Evolutionary conservation across 2,888 invertebrate species (phyloP).

Genomic region (Drosophila limbata): DNA sequence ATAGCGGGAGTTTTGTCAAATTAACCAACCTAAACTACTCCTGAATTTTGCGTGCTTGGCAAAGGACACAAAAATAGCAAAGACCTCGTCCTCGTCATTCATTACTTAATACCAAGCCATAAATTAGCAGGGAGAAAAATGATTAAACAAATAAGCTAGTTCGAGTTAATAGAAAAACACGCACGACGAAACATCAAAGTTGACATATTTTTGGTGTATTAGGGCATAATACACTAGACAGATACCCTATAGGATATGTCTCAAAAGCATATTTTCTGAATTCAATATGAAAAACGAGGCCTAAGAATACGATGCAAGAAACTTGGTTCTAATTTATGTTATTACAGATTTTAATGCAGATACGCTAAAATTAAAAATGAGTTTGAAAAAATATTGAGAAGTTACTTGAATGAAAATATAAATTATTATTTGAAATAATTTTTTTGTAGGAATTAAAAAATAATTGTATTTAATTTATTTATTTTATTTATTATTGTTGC

Average conservation of each 20-base stretch:
- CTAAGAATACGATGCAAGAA: too few relatives aligned
- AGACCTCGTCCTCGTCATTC: conserved; percentile 23
- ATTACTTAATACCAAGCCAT: conserved; percentile 60
- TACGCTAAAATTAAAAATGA: too few relatives aligned
- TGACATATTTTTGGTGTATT: background rate
- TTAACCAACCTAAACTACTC: background rate
- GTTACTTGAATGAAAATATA: too few relatives aligned
- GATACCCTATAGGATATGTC: background rate
- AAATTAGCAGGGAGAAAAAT: conserved; percentile 61
- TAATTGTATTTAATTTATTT: too few relatives aligned
- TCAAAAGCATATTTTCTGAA: too few relatives aligned
- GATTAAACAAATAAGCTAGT: conserved; percentile 35
- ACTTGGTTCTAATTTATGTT: too few relatives aligned
- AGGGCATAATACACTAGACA: background rate
- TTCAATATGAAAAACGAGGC: too few relatives aligned
- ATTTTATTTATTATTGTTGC: too few relatives aligned
- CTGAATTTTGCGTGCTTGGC: conserved; percentile 61
- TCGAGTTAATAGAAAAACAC: conserved; percentile 37
- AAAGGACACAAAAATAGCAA: conserved; percentile 39
- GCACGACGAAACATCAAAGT: conserved; percentile 23
- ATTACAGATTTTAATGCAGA: too few relatives aligned
- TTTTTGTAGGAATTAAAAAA: too few relatives aligned
- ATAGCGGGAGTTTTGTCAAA: background rate
- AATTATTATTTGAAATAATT: too few relatives aligned
- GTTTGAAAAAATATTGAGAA: too few relatives aligned